phyloP scores from a whole-genome alignment of 2,888 invertebrate species.

The Tipula lateralis region DNA sequence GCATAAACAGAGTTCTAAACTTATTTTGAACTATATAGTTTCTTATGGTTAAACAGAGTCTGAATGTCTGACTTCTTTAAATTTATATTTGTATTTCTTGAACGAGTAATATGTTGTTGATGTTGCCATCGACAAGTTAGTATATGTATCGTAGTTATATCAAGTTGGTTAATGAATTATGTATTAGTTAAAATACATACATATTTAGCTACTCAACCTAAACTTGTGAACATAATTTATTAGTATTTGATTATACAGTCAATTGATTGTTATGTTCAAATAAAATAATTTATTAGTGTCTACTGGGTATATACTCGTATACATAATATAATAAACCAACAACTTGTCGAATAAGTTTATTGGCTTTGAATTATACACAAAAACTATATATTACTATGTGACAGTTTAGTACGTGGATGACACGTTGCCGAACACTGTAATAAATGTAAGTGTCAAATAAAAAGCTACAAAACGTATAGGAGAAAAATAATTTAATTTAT shows the following conservation, averaged over 20 bases:
- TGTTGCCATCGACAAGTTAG: not conserved
- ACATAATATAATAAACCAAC: not conserved
- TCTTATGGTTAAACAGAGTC: not conserved
- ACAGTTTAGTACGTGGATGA: not conserved
- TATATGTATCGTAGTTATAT: not conserved
- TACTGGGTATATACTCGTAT: no score
- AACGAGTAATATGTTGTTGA: not conserved
- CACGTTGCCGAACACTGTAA: not conserved
- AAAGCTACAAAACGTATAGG: not conserved
- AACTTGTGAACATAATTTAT: not conserved
- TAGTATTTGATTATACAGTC: not conserved
- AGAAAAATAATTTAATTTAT: not conserved
- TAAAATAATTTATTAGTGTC: not conserved
- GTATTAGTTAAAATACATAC: not conserved
- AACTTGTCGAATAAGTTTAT: not conserved
- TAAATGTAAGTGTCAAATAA: no score
- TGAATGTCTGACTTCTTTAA: not conserved
- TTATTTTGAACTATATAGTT: not conserved
- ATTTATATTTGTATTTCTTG: not conserved
- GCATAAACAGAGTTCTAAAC: not conserved
- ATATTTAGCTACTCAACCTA: not conserved
- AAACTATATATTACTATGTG: no score
- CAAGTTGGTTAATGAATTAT: not conserved
- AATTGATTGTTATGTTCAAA: not conserved
- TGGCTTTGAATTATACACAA: not conserved